These are phyloP conservation scores for Fregetta grallaria DNA, from an alignment of 2,113 vertebrate species.

Conservation along the genomic window DNA sequence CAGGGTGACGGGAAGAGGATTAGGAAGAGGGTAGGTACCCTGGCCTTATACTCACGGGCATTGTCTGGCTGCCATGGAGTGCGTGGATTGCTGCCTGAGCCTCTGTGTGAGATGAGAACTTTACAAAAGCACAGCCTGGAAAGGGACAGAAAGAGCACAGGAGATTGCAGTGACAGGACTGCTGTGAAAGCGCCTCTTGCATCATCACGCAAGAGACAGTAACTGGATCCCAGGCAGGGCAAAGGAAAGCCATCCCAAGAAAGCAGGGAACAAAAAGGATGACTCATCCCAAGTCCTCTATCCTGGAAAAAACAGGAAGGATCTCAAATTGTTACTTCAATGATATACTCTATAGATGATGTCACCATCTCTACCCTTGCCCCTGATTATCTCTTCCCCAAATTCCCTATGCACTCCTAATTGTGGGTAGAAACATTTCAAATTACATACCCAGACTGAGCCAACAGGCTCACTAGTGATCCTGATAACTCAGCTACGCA, in stretches of 20 bases:
- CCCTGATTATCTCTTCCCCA: not conserved
- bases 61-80: conserved; percentile 97
- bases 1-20: not conserved
- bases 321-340: not conserved
- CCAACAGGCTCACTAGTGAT: not conserved
- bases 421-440: not conserved
- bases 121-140: conserved; percentile 98
- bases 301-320: not conserved
- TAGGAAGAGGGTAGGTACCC: not conserved
- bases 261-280: not conserved
- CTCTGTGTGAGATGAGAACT: conserved; percentile 97
- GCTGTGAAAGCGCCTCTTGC: not conserved
- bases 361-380: not conserved
- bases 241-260: conserved; percentile 5
- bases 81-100: conserved; percentile 97
- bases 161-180: conserved; percentile 11
- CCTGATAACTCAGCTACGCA: not conserved
- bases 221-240: not conserved
- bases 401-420: not conserved
- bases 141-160: conserved; percentile 50
- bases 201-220: not conserved
- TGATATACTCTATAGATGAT: not conserved
- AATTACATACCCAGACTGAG: not conserved
- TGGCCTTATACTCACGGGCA: conserved; percentile 89
- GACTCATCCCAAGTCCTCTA: not conserved